These are phyloP conservation scores for Amiota minor DNA, from an alignment of 2,888 invertebrate species.

Conservation along the genomic window DNA sequence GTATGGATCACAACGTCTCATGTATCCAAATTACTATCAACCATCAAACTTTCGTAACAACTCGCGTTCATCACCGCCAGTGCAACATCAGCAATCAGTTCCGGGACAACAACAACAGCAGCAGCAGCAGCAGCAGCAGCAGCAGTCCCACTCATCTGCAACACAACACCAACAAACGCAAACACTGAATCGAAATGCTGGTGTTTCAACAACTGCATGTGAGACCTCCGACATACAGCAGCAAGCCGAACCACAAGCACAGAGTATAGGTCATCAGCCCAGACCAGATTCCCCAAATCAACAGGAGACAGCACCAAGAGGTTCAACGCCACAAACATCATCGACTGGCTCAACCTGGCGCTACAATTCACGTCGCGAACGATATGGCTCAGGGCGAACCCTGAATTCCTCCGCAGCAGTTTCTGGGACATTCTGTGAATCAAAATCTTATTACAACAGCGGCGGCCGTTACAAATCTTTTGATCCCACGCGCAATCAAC, in stretches of 20 bases:
- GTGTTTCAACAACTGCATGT: slow-evolving; percentile 11
- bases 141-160: background rate
- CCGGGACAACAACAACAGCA: slow-evolving; percentile 22
- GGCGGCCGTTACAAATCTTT: slow-evolving; percentile 32
- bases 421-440: slow-evolving; percentile 42
- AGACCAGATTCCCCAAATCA: slow-evolving; percentile 3
- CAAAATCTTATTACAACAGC: slow-evolving; percentile 58
- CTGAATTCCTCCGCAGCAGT: background rate
- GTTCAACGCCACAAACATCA: slow-evolving; percentile 7
- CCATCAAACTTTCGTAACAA: slow-evolving; percentile 39
- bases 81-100: slow-evolving; percentile 31
- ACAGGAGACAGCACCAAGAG: background rate
- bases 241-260: slow-evolving; percentile 1
- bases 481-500: slow-evolving; percentile 34
- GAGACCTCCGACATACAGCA: slow-evolving; percentile 11
- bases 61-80: slow-evolving; percentile 36
- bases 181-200: background rate
- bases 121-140: slow-evolving; percentile 13
- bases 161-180: slow-evolving; percentile 26
- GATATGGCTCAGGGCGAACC: slow-evolving; percentile 6
- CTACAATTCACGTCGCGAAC: slow-evolving; percentile 26
- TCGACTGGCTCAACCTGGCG: slow-evolving; percentile 34
- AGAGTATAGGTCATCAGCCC: background rate
- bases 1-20: slow-evolving; percentile 51
- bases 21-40: slow-evolving; percentile 51